phyloP scores from a whole-genome alignment of 2,888 invertebrate genomes.

The Eumerus sabulonum region DNA sequence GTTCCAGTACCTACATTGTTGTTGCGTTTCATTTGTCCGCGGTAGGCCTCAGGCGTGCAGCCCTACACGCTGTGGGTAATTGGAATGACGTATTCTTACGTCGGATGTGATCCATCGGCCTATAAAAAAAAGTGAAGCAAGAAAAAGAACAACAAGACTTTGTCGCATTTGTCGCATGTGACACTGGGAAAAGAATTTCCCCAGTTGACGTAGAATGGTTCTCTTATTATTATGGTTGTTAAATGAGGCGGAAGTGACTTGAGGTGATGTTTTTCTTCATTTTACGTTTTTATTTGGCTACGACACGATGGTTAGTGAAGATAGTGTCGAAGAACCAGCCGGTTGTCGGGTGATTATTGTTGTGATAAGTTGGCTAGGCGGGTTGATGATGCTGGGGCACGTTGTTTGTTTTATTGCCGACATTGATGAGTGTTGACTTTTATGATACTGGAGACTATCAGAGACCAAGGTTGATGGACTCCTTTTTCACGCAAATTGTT shows the following conservation, averaged over 20 bases:
- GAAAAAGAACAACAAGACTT: conserved; percentile 6
- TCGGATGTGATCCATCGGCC: conserved; percentile 57
- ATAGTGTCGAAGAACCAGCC: conserved; percentile 3
- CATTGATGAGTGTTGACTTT: background rate
- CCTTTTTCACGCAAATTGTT: too few relatives aligned
- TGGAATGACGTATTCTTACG: conserved; percentile 57
- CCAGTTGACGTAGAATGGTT: background rate
- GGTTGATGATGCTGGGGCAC: background rate
- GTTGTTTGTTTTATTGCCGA: conserved; percentile 2
- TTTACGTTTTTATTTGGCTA: too few relatives aligned
- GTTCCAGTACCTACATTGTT: conserved; percentile 12
- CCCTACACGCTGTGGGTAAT: conserved; percentile 3
- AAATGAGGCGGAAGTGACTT: conserved; percentile 3
- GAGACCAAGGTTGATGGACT: too few relatives aligned
- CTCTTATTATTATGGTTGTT: conserved; percentile 43
- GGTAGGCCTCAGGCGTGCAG: background rate
- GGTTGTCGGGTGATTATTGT: conserved; percentile 13
- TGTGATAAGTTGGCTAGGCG: conserved; percentile 11
- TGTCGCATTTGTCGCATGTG: conserved; percentile 54
- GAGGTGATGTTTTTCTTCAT: background rate
- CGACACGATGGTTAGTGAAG: conserved; percentile 6
- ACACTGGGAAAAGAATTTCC: conserved; percentile 11
- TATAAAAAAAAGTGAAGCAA: conserved; percentile 28
- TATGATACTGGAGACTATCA: too few relatives aligned
- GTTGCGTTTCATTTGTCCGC: conserved; percentile 14